phyloP scores from a whole-genome alignment of 2,113 vertebrate genomes.

The Nyctereutes procyonoides region DNA sequence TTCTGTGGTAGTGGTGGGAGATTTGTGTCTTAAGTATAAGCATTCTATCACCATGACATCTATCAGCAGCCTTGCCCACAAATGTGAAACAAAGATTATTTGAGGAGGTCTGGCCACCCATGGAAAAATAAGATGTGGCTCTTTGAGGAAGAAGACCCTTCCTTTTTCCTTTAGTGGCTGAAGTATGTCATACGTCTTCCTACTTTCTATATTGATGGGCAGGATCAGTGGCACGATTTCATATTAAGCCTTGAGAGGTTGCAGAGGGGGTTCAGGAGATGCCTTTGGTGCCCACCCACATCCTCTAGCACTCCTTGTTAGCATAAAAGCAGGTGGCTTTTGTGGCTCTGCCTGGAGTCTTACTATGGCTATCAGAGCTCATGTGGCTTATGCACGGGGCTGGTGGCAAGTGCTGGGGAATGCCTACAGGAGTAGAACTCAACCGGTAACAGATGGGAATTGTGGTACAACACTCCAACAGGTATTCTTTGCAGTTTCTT shows the following conservation, averaged over 20 bases:
- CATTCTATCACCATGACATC: neutral
- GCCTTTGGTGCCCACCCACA: neutral
- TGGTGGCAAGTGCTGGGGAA: neutral
- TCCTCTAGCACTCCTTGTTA: neutral
- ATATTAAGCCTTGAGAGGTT: constrained; percentile 12
- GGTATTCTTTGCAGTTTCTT: neutral
- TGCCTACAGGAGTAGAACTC: neutral
- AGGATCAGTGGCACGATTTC: neutral
- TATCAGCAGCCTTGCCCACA: neutral
- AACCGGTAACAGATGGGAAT: neutral
- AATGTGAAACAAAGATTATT: neutral
- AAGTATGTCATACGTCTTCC: neutral
- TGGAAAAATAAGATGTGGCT: neutral
- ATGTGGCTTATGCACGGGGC: too few species aligned
- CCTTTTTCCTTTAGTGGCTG: neutral
- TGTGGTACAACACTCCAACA: neutral
- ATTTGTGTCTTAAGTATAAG: neutral
- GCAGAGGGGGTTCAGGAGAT: neutral
- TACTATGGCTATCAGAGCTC: neutral
- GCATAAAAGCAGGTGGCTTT: neutral
- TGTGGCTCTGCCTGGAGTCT: neutral
- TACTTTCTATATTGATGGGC: neutral
- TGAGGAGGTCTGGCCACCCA: neutral
- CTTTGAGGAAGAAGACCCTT: neutral
- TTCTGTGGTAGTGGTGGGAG: neutral